phyloP scores from a whole-genome alignment of 2,888 invertebrate genomes.

The Hymenopus coronatus region DNA sequence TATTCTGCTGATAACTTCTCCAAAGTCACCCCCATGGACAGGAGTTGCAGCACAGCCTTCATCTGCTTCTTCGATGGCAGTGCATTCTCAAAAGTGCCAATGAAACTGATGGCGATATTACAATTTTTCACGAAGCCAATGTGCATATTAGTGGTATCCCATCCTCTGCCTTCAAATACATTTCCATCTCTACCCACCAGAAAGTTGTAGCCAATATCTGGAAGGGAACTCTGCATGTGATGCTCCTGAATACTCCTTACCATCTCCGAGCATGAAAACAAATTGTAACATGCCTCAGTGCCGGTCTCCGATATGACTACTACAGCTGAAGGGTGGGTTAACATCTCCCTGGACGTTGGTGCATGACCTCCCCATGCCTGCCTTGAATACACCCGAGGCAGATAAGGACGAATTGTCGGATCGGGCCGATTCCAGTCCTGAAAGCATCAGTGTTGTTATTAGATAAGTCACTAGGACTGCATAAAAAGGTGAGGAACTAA shows the following conservation, averaged over 20 bases:
- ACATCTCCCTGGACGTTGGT: background rate
- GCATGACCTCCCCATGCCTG: background rate
- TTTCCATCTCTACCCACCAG: constrained; percentile 75
- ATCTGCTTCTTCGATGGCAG: constrained; percentile 48
- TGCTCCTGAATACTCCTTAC: constrained; percentile 60
- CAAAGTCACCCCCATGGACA: constrained; percentile 48
- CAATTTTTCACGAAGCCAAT: constrained; percentile 1
- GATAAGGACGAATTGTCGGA: background rate
- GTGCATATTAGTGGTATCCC: constrained; percentile 50
- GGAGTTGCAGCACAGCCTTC: constrained; percentile 46
- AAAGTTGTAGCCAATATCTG: constrained; percentile 75
- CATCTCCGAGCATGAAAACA: constrained; percentile 44
- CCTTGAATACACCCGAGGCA: background rate
- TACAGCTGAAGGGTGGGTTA: constrained; percentile 6
- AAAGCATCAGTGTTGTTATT: too few species aligned
- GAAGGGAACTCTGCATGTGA: constrained; percentile 65
- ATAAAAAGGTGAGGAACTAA: too few species aligned
- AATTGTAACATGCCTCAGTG: constrained; percentile 56
- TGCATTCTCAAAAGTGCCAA: constrained; percentile 51
- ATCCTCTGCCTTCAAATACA: constrained; percentile 71
- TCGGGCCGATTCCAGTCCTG: too few species aligned
- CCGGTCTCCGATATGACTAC: constrained; percentile 54
- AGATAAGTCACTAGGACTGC: too few species aligned
- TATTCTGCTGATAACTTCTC: constrained; percentile 49
- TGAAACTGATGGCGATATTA: constrained; percentile 49